Percentiles rank a stretch among this genome's conserved stretches.
Conservation (phyloP, 2,797 vertebrate species). For the Alcedo atthis region DNA sequence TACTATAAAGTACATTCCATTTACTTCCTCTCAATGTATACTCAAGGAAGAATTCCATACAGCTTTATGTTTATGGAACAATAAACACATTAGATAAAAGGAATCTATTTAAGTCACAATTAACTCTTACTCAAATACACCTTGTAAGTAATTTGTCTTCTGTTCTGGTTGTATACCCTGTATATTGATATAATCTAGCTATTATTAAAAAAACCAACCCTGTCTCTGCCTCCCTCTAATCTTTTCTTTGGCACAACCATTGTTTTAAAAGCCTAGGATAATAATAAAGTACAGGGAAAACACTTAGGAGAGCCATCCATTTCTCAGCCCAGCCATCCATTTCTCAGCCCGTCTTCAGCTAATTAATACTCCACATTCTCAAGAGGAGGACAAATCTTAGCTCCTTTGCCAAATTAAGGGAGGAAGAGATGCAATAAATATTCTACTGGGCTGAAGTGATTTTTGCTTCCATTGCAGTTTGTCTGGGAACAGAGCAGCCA, state of each 20-base stretch:
- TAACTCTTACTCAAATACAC: slow-evolving; percentile 19
- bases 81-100: slow-evolving; percentile 33
- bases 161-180: not conserved
- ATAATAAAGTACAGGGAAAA: slow-evolving; percentile 62
- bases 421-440: slow-evolving; percentile 53
- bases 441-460: not conserved
- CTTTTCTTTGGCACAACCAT: slow-evolving; percentile 51
- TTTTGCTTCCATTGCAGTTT: slow-evolving; percentile 42
- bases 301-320: slow-evolving; percentile 67
- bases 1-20: not conserved
- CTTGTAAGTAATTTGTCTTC: not conserved
- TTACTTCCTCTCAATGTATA: not conserved
- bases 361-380: slow-evolving; percentile 68
- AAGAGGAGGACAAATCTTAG: slow-evolving; percentile 62
- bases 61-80: slow-evolving; percentile 20
- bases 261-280: slow-evolving; percentile 61
- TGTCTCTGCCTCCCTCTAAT: slow-evolving; percentile 34
- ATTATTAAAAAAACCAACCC: not conserved
- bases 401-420: slow-evolving; percentile 61
- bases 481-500: not conserved
- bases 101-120: slow-evolving; percentile 36
- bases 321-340: slow-evolving; percentile 57
- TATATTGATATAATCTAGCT: slow-evolving; percentile 12
- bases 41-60: not conserved
- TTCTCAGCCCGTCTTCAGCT: slow-evolving; percentile 53